Evolutionary conservation across 2,888 invertebrate genomes (phyloP).

Genomic region (Phymatocera aterrima): DNA sequence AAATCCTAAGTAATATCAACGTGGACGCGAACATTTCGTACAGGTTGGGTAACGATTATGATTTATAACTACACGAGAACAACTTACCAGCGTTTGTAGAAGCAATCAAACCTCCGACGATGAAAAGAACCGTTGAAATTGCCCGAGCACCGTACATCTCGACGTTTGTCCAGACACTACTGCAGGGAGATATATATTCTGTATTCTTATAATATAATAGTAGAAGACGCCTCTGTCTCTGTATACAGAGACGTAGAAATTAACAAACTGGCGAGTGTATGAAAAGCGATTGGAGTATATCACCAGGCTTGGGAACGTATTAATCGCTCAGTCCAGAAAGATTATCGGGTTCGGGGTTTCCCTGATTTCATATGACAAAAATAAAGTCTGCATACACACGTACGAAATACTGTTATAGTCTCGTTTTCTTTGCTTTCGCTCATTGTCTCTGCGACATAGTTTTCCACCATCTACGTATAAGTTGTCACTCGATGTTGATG

Average conservation of each 20-base stretch:
- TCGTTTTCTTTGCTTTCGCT: too few species aligned
- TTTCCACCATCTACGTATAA: too few species aligned
- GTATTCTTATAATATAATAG: neutral
- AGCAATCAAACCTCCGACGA: neutral
- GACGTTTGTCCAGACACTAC: conserved; percentile 12
- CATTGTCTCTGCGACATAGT: too few species aligned
- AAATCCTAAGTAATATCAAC: too few species aligned
- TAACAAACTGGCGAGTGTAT: neutral
- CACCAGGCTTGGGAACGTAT: too few species aligned
- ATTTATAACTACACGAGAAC: neutral
- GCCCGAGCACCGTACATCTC: conserved; percentile 13
- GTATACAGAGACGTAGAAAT: neutral
- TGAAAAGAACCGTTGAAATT: conserved; percentile 3
- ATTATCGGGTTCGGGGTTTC: too few species aligned
- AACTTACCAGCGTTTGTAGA: conserved; percentile 15
- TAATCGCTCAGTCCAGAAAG: too few species aligned
- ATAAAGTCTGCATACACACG: too few species aligned
- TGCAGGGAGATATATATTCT: neutral
- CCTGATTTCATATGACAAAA: too few species aligned
- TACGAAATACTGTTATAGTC: too few species aligned
- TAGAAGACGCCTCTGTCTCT: neutral
- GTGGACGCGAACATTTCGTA: too few species aligned
- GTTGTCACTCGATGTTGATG: too few species aligned
- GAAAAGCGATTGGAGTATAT: neutral
- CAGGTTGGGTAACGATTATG: neutral